These are phyloP conservation scores for Capitella teleta DNA, from an alignment of 1,140 invertebrate species.

Conservation along the genomic window DNA sequence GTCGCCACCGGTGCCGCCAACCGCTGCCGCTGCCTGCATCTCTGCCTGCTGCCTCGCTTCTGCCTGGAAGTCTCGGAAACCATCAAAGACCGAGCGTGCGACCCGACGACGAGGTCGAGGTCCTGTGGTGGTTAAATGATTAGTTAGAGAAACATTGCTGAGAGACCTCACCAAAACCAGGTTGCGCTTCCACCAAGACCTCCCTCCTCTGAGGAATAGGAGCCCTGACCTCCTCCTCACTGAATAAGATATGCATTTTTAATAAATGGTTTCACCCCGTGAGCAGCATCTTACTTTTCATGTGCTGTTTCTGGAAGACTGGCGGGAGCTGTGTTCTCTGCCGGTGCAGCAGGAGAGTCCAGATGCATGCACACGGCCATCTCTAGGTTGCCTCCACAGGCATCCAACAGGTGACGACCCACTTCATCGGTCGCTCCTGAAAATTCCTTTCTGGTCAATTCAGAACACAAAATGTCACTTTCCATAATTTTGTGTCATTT, in stretches of 20 bases:
- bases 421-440: constrained; percentile 17
- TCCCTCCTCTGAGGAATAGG: not conserved
- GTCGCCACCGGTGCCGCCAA: constrained; percentile 37
- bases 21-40: too few relatives aligned
- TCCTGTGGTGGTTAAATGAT: too few relatives aligned
- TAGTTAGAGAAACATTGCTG: too few relatives aligned
- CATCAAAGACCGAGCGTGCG: constrained; percentile 53
- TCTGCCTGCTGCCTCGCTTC: constrained; percentile 51
- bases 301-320: too few relatives aligned
- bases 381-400: constrained; percentile 47
- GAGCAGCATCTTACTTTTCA: too few relatives aligned
- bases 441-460: too few relatives aligned
- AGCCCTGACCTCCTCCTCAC: not conserved
- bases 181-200: not conserved
- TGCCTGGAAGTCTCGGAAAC: constrained; percentile 55
- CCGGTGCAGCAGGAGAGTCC: constrained; percentile 30
- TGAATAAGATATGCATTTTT: too few relatives aligned
- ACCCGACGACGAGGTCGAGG: constrained; percentile 40
- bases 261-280: too few relatives aligned
- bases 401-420: constrained; percentile 40
- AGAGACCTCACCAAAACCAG: not conserved
- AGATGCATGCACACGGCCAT: constrained; percentile 51
- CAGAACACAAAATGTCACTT: too few relatives aligned
- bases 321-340: too few relatives aligned
- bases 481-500: too few relatives aligned